phyloP scores from a whole-genome alignment of 1,140 invertebrate genomes.

The Macrostomum lignano region DNA sequence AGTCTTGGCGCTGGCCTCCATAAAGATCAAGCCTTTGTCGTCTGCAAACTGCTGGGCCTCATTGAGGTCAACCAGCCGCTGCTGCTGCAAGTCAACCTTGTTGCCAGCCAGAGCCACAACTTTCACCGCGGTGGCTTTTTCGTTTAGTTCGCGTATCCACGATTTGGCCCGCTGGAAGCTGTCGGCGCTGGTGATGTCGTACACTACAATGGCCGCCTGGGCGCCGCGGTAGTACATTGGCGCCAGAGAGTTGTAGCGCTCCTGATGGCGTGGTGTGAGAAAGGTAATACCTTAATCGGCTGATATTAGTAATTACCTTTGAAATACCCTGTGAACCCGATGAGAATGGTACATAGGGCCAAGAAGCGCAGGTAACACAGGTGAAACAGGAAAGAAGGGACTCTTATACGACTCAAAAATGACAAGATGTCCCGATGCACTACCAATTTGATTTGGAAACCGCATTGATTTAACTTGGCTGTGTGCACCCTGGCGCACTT shows the following conservation, averaged over 20 bases:
- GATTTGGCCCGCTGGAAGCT: conserved; percentile 93
- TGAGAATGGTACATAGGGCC: too few species aligned
- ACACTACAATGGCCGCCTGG: conserved; percentile 56
- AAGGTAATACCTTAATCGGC: background rate
- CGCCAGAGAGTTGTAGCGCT: conserved; percentile 53
- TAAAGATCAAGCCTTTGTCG: conserved; percentile 91
- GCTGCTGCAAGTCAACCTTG: conserved; percentile 69
- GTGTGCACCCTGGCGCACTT: too few species aligned
- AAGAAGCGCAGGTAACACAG: too few species aligned
- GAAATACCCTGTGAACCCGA: too few species aligned
- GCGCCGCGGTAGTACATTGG: conserved; percentile 70
- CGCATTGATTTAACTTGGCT: background rate
- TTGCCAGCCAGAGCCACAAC: conserved; percentile 57
- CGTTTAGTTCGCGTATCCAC: conserved; percentile 95
- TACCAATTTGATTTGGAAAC: background rate
- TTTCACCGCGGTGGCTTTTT: conserved; percentile 86
- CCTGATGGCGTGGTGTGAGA: conserved; percentile 33
- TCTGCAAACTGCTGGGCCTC: conserved; percentile 93
- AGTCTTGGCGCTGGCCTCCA: conserved; percentile 98
- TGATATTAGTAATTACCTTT: background rate
- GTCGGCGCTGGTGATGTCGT: conserved; percentile 70
- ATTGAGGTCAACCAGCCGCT: conserved; percentile 14
- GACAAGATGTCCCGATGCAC: too few species aligned
- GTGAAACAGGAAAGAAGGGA: too few species aligned
- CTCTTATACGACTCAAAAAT: too few species aligned